Evolutionary conservation across 2,113 vertebrate genomes (phyloP).

Genomic region (Progne subis): DNA sequence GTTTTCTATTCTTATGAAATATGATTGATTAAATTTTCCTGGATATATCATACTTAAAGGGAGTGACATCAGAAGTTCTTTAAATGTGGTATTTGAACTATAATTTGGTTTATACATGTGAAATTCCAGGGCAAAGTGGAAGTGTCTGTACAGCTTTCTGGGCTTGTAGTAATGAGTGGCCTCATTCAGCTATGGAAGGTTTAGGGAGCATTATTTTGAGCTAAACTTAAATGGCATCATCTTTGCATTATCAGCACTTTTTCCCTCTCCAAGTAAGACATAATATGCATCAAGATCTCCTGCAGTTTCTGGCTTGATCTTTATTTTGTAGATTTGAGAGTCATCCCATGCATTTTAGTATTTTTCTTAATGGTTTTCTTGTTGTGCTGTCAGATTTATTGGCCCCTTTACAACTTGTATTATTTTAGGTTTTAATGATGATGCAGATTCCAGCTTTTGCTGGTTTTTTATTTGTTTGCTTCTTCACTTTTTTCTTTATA

Average conservation of each 20-base stretch:
- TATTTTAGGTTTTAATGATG: not conserved
- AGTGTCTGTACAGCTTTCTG: not conserved
- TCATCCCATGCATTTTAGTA: not conserved
- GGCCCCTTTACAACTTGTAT: not conserved
- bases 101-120: not conserved
- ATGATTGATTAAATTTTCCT: not conserved
- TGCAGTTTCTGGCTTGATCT: not conserved
- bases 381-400: not conserved
- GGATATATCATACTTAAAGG: not conserved
- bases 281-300: not conserved
- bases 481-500: not conserved
- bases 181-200: not conserved
- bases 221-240: not conserved
- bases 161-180: not conserved
- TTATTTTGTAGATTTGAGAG: not conserved
- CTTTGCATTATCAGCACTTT: not conserved
- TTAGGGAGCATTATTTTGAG: not conserved
- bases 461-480: not conserved
- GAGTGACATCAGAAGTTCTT: not conserved
- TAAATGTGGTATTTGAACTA: not conserved
- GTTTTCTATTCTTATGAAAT: not conserved
- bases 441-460: not conserved
- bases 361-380: not conserved
- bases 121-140: not conserved
- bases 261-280: not conserved